phyloP scores from a whole-genome alignment of 2,113 vertebrate species.

The Corvus hawaiiensis region DNA sequence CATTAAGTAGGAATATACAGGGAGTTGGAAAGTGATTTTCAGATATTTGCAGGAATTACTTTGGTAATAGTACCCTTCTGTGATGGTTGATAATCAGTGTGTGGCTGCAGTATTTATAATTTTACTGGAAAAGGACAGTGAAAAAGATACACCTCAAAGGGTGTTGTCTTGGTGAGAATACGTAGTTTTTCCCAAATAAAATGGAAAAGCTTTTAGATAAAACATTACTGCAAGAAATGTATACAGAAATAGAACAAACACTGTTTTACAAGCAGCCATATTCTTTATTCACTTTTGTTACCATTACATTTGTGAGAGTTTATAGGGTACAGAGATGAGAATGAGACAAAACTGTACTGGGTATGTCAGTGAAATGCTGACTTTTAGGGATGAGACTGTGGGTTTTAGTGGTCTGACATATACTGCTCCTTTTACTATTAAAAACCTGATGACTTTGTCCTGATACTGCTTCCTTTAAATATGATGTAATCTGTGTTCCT shows the following conservation, averaged over 20 bases:
- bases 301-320: neutral
- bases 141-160: neutral
- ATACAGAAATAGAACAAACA: neutral
- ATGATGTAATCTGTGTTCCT: neutral
- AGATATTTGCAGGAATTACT: neutral
- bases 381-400: neutral
- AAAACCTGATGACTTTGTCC: neutral
- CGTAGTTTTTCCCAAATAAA: neutral
- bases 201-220: neutral
- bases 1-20: neutral
- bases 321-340: neutral
- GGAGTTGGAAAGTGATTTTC: neutral
- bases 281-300: neutral
- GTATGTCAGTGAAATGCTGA: neutral
- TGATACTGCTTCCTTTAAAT: neutral
- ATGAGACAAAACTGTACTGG: neutral
- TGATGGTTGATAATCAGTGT: neutral
- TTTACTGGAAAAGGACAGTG: neutral
- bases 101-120: neutral
- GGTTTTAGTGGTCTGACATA: neutral
- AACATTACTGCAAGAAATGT: neutral
- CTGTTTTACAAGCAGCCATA: neutral
- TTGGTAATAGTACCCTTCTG: neutral
- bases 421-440: neutral
- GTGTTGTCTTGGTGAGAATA: neutral